Base-by-base conservation (phyloP, 2,797 vertebrate genomes). In the Acanthis flammea region DNA sequence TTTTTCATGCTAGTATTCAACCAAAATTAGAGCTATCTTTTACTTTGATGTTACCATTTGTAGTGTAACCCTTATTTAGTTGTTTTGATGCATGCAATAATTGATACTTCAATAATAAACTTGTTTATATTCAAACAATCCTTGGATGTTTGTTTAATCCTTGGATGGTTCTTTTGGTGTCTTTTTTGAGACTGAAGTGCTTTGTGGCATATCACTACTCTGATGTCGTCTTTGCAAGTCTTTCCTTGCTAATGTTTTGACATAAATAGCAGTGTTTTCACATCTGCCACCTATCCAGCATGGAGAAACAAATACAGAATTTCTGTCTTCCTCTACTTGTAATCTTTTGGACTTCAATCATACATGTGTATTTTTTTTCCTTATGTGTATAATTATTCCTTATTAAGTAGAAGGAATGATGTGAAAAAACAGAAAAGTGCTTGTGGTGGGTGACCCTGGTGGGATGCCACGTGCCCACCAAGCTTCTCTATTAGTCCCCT, bases 51-150 rank as follows among this genome's bases (percentile, higher is more conserved):
- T 45, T 92, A 71, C 63, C 31, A 93, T 88, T 95, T 93, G 82
- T 79, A 82, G 22, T 66, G 50, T 84, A 91, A 78, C 35, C n/a
- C 44, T 90, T 81, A 68, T 75, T 92, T 76, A 78, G 63, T 83
- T 91, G 50, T 85, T 94, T 92, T 95, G 85, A 96, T 87, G 53
- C 62, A 61, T 47, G 42, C 51, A 88, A 55, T 96, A 91, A 95
- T 86, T 92, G 85, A 88, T 92, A 68, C 68, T 91, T 96, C 93
- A 87, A 31, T 94, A 95, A 96, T 94, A 81, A 92, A 91, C 75
- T 83, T 90, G 55, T 88, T 96, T 94, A 92, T 96, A 91, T 91
- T 94, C 66, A 80, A 86, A 88, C 94, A 50, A 27, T 58, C 60
- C n/a, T n/a, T n/a, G n/a, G n/a, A n/a, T n/a, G n/a, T n/a, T n/a